Percentiles rank a stretch among this genome's conserved stretches.
phyloP scores from a whole-genome alignment of 35 echinoderm and acorn worm species.

The Hemicentrotus pulcherrimus region DNA sequence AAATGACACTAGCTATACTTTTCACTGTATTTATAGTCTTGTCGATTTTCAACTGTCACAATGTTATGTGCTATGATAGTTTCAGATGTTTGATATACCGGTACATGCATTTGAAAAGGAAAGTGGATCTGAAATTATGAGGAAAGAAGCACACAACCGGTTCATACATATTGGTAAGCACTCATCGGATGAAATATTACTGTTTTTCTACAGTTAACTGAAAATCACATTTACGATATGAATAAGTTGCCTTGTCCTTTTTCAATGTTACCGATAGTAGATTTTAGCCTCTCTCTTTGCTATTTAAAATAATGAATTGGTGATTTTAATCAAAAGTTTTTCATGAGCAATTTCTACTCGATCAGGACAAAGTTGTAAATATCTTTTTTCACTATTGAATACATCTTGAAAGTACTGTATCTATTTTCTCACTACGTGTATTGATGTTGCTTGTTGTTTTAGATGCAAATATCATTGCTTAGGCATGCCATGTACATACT shows the following conservation, averaged over 20 bases:
- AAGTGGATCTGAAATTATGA: neutral
- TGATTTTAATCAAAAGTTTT: neutral
- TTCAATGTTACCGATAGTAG: neutral
- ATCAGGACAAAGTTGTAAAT: conserved; percentile 5
- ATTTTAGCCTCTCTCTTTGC: neutral
- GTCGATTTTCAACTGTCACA: no score
- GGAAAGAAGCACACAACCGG: neutral
- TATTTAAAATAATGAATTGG: neutral
- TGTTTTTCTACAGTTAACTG: no score
- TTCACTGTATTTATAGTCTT: no score
- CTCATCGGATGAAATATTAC: neutral
- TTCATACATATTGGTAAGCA: neutral
- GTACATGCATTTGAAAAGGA: neutral
- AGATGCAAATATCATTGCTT: neutral
- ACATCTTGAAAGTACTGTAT: neutral
- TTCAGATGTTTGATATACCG: no score
- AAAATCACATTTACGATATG: neutral
- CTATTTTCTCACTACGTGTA: neutral
- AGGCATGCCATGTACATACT: neutral
- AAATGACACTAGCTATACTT: no score
- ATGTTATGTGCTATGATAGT: no score
- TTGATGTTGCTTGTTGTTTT: neutral
- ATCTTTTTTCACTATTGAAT: neutral
- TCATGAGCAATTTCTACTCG: neutral
- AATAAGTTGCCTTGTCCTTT: neutral